These are phyloP conservation scores for Glyptemys insculpta DNA, from an alignment of 2,797 vertebrate species.

Conservation along the genomic window DNA sequence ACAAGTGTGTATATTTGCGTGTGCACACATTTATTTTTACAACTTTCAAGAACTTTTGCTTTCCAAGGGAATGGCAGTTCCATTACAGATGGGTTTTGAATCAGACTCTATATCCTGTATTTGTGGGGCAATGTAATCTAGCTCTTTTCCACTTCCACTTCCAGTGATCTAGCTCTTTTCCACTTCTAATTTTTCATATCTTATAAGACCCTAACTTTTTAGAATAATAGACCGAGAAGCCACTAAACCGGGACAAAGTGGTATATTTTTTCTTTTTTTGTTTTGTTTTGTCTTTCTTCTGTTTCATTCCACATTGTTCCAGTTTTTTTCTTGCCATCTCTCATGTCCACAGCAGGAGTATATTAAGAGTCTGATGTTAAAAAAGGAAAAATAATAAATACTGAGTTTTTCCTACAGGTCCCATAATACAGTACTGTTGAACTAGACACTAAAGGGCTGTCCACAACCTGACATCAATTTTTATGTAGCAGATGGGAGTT, in stretches of 20 bases:
- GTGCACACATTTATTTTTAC: not conserved
- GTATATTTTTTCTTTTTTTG: not conserved
- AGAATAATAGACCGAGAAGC: not conserved
- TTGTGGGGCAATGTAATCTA: not conserved
- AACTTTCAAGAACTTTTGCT: not conserved
- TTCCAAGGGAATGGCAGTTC: not conserved
- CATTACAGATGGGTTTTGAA: not conserved
- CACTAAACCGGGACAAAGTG: not conserved
- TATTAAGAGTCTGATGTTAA: not conserved
- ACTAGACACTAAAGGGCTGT: slow-evolving; percentile 9
- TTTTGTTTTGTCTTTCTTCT: not conserved
- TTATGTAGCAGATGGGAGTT: not conserved
- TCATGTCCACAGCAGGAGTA: not conserved
- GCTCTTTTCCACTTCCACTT: not conserved
- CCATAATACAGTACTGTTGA: not conserved
- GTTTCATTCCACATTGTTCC: not conserved
- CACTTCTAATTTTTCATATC: not conserved
- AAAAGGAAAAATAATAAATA: slow-evolving; percentile 8
- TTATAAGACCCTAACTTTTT: not conserved
- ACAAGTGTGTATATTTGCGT: too few species aligned
- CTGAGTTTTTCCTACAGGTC: not conserved
- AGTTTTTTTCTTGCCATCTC: not conserved
- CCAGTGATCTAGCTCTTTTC: not conserved
- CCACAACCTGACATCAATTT: not conserved
- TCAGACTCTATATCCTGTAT: not conserved